Conservation (phyloP, 2,888 invertebrate genomes). For the Ectemnius lituratus region DNA sequence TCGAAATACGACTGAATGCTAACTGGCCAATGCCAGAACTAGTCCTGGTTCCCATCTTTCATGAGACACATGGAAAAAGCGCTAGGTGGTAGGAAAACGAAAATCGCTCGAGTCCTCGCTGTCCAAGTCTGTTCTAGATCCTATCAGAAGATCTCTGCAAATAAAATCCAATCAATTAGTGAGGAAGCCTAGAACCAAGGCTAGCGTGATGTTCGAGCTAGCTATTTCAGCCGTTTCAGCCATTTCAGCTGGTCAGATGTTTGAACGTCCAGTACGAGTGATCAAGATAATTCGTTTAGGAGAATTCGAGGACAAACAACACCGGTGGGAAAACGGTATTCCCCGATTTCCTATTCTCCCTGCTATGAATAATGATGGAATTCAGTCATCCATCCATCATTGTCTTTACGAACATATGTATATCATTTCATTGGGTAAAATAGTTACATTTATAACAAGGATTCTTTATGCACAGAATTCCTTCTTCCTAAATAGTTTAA, state of each 20-base stretch:
- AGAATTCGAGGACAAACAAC: slow-evolving; percentile 56
- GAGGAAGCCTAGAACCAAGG: slow-evolving; percentile 17
- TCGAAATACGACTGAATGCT: slow-evolving; percentile 32
- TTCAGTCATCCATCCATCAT: too few species aligned
- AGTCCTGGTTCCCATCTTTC: too few species aligned
- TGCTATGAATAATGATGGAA: too few species aligned
- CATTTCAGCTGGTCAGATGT: slow-evolving; percentile 18
- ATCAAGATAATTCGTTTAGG: slow-evolving; percentile 59
- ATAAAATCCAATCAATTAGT: slow-evolving; percentile 56
- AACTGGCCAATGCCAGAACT: background rate
- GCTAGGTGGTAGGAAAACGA: background rate
- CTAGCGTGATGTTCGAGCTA: too few species aligned
- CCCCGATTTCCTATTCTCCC: too few species aligned
- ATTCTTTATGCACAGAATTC: too few species aligned
- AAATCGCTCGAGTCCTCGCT: too few species aligned
- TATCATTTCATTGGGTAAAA: too few species aligned
- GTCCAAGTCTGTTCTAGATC: background rate
- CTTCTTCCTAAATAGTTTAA: too few species aligned
- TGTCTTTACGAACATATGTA: too few species aligned
- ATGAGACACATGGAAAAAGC: background rate
- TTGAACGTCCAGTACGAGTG: slow-evolving; percentile 44
- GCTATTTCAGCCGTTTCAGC: too few species aligned
- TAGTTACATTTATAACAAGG: too few species aligned
- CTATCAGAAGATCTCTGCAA: slow-evolving; percentile 49
- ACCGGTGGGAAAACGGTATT: background rate